Percentiles rank a stretch among this genome's conserved stretches.
Conservation (phyloP, 2,113 vertebrate species). For the Catharus bicknelli region DNA sequence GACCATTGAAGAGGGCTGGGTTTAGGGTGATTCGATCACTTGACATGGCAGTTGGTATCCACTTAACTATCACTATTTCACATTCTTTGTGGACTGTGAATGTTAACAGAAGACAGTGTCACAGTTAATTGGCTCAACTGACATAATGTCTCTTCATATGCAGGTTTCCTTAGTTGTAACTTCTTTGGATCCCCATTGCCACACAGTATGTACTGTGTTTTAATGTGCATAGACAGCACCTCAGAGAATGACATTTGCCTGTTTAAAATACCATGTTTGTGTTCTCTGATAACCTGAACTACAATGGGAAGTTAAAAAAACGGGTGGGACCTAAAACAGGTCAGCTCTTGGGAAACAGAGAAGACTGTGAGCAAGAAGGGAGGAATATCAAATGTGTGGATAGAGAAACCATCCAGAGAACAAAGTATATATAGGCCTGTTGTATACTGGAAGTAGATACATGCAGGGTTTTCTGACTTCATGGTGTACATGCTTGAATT, state of each 20-base stretch:
- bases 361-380: neutral
- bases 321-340: neutral
- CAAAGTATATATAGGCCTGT: neutral
- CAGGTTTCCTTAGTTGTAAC: neutral
- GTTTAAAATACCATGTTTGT: neutral
- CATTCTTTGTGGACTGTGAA: neutral
- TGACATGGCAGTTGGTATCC: neutral
- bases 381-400: neutral
- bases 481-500: conserved; percentile 24
- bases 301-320: neutral
- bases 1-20: neutral
- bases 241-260: neutral
- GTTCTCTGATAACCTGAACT: neutral
- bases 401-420: neutral
- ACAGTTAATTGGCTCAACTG: neutral
- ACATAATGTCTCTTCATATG: neutral
- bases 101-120: neutral
- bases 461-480: conserved; percentile 16
- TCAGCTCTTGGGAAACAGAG: neutral
- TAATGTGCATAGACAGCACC: neutral
- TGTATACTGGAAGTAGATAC: neutral
- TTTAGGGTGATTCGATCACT: neutral
- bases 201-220: neutral
- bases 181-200: neutral
- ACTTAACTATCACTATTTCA: neutral